These are phyloP conservation scores for Microctenopoma steveboyesi DNA, from an alignment of 2,797 vertebrate genomes.

Conservation along the genomic window DNA sequence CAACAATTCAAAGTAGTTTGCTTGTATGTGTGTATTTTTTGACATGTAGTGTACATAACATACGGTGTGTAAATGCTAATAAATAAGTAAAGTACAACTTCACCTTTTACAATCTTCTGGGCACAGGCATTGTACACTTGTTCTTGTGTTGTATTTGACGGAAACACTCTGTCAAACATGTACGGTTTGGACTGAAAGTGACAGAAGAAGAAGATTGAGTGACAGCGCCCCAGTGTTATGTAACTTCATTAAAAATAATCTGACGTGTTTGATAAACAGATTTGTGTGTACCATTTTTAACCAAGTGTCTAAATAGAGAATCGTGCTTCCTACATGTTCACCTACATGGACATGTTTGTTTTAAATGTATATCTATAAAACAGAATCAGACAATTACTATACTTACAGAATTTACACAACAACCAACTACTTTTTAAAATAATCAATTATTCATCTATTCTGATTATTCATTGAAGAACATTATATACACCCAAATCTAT, in stretches of 20 bases:
- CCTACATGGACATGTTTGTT: neutral
- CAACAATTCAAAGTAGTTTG: neutral
- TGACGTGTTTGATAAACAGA: neutral
- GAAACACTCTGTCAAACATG: conserved; percentile 93
- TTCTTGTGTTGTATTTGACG: conserved; percentile 93
- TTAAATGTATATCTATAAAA: neutral
- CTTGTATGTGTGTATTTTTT: neutral
- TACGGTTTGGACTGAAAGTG: conserved; percentile 90
- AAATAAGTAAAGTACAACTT: conserved; percentile 23
- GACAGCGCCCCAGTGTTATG: neutral
- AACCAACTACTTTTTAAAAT: neutral
- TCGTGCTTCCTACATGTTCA: neutral
- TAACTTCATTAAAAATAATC: neutral
- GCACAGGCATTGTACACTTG: conserved; percentile 98
- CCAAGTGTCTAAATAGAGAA: no score
- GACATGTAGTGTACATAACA: neutral
- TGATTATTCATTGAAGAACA: neutral
- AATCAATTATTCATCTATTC: no score
- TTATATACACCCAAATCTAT: no score
- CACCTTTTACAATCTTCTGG: conserved; percentile 99
- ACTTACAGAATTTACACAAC: neutral
- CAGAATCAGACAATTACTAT: neutral
- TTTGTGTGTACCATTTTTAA: neutral
- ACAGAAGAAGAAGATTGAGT: neutral
- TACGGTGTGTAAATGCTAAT: conserved; percentile 1